Evolutionary conservation across 2,888 invertebrate species (phyloP).

Genomic region (Ceraclea dissimilis): DNA sequence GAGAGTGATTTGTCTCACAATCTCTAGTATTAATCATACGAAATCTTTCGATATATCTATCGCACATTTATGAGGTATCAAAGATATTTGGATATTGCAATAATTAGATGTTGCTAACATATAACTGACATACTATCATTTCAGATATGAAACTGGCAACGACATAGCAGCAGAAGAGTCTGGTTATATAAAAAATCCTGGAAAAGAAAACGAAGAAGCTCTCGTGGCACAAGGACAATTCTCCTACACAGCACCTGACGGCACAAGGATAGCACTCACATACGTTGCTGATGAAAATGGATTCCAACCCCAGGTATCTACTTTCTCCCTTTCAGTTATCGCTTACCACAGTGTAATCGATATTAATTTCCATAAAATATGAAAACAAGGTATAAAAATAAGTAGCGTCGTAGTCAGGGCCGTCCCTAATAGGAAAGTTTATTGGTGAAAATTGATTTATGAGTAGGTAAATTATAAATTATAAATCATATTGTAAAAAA

Average conservation of each 20-base stretch:
- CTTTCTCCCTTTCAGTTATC: slow-evolving; percentile 1
- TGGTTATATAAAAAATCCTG: slow-evolving; percentile 53
- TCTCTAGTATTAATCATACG: too few species aligned
- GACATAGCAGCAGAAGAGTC: slow-evolving; percentile 57
- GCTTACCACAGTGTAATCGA: background rate
- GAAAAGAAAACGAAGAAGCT: slow-evolving; percentile 47
- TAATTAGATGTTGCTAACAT: background rate
- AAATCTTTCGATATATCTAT: too few species aligned
- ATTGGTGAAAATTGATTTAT: too few species aligned
- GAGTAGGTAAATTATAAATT: too few species aligned
- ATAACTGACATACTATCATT: too few species aligned
- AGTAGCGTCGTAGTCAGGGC: too few species aligned
- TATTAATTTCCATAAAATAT: too few species aligned
- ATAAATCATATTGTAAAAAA: too few species aligned
- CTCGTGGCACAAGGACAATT: slow-evolving; percentile 54
- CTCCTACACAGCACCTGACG: slow-evolving; percentile 62
- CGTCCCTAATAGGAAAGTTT: too few species aligned
- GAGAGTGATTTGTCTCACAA: too few species aligned
- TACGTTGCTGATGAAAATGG: slow-evolving; percentile 66
- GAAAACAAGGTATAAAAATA: too few species aligned
- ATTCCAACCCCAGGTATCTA: slow-evolving; percentile 55
- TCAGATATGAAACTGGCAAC: slow-evolving; percentile 57
- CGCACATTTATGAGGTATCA: too few species aligned
- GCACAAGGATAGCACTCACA: slow-evolving; percentile 51
- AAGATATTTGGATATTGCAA: background rate